Base-by-base conservation (phyloP, 2,888 invertebrate species). In the Noctua janthina region DNA sequence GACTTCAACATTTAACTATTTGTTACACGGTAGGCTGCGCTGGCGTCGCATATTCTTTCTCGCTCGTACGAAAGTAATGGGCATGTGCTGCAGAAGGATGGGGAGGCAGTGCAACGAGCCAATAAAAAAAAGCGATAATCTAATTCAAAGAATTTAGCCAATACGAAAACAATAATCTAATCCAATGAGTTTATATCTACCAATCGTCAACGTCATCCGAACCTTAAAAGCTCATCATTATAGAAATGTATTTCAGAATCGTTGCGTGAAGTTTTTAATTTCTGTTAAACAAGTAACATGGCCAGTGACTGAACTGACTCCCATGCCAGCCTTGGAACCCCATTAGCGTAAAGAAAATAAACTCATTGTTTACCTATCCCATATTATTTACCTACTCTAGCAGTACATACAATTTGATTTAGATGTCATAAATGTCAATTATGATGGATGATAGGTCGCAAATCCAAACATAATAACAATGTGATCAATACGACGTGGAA, bases 381-480 rank as follows among this genome's bases (percentile, higher is more conserved):
- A 54, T 49, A 73, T 59, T 71, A 46, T 68, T 68, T n/a, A 46
- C 46, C 46, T 17, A 17, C 10, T 56, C 11, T 8, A 29, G 1
- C 49, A 20, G 10, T 35, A 56, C 23, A 49, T 15, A 59, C 23
- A 64, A 78, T 78, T 51, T 59, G 51, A 74, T 81, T 84, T 70
- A 70, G 54, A 79, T 64, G 13, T 74, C 59, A 39, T 51, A 15
- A 70, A 51, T 74, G 81, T 43, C 68, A 54, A 11, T 2, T 39
- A 72, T 66, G 78, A 69, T 59, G 59, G 68, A 75, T 82, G 74
- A 59, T 59, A 64, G 35, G n/a, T 68, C 39, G 54, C 74, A 59
- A 81, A 87, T 86, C 71, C 78, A 79, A 59, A 64, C 49, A 69
- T n/a, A 78, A 76, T 67, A 66, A 71, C 49, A 83, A 67, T 51